phyloP scores from a whole-genome alignment of 2,888 invertebrate genomes.

The Coelinius sp. region DNA sequence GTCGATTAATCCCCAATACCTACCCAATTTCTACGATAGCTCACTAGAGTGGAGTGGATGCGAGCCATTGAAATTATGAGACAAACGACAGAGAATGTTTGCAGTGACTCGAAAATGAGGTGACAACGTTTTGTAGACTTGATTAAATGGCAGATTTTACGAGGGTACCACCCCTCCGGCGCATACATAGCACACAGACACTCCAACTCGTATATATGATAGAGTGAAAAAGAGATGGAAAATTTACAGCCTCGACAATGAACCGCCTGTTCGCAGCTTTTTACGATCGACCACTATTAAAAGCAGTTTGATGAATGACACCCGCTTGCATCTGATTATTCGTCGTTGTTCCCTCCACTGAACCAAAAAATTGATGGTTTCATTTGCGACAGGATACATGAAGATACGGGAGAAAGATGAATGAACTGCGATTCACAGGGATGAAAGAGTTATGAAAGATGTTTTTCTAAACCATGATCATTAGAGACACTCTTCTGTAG shows the following conservation, averaged over 20 bases:
- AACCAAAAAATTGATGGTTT: conserved; percentile 1
- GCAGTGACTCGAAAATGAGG: conserved; percentile 28
- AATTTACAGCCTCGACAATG: conserved; percentile 26
- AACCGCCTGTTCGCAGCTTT: conserved; percentile 19
- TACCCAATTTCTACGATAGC: not conserved
- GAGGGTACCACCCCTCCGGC: conserved; percentile 29
- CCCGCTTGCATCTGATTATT: conserved; percentile 8
- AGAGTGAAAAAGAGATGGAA: conserved; percentile 8
- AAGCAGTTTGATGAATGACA: not conserved
- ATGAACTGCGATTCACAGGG: not conserved
- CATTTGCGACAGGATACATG: not conserved
- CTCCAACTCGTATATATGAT: not conserved
- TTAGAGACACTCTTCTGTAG: not conserved
- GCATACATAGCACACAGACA: conserved; percentile 7
- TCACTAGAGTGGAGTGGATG: not conserved
- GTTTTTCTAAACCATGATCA: not conserved
- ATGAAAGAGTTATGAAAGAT: not conserved
- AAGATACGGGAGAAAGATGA: not conserved
- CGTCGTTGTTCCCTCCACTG: not conserved
- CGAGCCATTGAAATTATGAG: not conserved
- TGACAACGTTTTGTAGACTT: conserved; percentile 23
- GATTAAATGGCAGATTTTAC: conserved; percentile 41
- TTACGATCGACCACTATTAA: conserved; percentile 14
- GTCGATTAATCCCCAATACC: not conserved
- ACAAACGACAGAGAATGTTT: conserved; percentile 8